A percentile compares a stretch with the other conserved stretches of the same genome.
phyloP scores from a whole-genome alignment of 2,113 vertebrate species.

The Oncorhynchus kisutch region DNA sequence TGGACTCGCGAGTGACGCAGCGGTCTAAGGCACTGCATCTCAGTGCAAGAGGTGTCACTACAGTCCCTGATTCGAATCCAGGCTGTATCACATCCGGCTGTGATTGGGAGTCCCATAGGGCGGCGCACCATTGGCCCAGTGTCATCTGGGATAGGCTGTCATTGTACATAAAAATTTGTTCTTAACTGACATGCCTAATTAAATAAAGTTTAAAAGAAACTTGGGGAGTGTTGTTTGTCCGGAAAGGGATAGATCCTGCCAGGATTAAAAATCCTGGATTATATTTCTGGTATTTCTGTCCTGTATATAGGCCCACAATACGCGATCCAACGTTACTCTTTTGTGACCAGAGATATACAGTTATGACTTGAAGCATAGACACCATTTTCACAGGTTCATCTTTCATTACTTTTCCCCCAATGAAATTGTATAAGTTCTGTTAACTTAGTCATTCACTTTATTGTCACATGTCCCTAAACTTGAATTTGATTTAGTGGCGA shows the following conservation, averaged over 20 bases:
- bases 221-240: neutral
- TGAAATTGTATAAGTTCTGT: neutral
- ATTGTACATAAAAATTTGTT: too few relatives aligned
- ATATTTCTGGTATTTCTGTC: neutral
- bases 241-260: neutral
- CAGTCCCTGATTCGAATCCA: too few relatives aligned
- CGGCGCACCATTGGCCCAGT: too few relatives aligned
- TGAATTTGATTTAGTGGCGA: neutral
- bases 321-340: neutral
- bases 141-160: too few relatives aligned
- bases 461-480: neutral
- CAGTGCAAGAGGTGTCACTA: too few relatives aligned
- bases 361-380: neutral
- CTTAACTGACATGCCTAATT: too few relatives aligned
- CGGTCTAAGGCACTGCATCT: too few relatives aligned
- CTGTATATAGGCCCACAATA: neutral
- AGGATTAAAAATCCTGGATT: neutral
- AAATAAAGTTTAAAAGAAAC: too few relatives aligned
- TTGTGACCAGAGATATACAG: neutral
- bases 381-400: neutral
- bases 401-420: neutral
- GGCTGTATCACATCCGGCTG: too few relatives aligned
- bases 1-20: too few relatives aligned
- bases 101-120: too few relatives aligned
- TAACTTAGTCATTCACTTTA: neutral